Conservation (phyloP, 2,797 vertebrate genomes). For the Manis javanica region DNA sequence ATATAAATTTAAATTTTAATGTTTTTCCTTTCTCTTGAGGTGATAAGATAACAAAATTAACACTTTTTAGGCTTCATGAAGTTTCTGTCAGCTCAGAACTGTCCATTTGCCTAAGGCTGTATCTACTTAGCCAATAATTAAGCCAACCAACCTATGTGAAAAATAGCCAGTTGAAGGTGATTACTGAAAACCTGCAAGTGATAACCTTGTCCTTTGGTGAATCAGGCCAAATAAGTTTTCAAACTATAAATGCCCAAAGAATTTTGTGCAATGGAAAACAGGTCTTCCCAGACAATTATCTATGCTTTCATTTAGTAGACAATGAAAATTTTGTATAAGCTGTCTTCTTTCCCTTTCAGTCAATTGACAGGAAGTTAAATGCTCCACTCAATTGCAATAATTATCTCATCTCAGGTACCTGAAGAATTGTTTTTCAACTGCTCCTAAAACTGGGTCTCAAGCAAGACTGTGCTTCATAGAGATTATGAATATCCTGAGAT, state of each 20-base stretch:
- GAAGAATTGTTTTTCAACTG: background rate
- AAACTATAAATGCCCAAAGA: background rate
- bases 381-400: background rate
- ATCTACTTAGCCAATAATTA: background rate
- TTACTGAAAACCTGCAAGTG: background rate
- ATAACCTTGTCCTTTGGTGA: background rate
- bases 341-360: background rate
- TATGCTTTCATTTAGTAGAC: background rate
- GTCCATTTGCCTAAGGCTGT: background rate
- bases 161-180: background rate
- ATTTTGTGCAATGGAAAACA: background rate
- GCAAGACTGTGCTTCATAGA: background rate
- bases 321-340: background rate
- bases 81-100: background rate
- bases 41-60: background rate
- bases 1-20: background rate
- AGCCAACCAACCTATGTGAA: background rate
- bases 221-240: background rate
- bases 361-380: background rate
- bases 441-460: background rate
- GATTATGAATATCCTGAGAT: background rate
- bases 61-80: background rate
- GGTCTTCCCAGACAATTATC: background rate
- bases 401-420: background rate
- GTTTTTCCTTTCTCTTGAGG: background rate